These are phyloP conservation scores for Chaetophractus vellerosus DNA, from an alignment of 2,797 vertebrate genomes.

Conservation along the genomic window DNA sequence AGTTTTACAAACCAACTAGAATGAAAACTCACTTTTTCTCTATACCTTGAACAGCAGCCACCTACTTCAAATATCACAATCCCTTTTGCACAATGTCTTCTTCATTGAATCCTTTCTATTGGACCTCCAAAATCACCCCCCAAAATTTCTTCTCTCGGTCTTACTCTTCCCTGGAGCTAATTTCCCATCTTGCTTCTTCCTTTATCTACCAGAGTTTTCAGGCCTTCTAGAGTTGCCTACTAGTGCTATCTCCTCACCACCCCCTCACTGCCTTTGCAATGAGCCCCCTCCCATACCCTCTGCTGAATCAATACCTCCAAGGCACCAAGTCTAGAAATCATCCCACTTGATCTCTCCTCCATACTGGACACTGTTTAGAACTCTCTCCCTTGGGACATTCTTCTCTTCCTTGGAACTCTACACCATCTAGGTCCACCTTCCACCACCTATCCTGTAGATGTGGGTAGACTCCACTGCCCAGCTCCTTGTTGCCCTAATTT, in stretches of 20 bases:
- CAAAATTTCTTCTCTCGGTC: background rate
- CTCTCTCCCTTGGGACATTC: background rate
- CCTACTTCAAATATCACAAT: background rate
- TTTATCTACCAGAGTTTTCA: background rate
- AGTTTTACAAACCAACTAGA: background rate
- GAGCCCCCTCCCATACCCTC: background rate
- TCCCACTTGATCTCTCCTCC: background rate
- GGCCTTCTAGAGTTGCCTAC: background rate
- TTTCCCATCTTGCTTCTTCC: background rate
- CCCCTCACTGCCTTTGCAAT: background rate
- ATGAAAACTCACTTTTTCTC: background rate
- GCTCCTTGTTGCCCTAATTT: background rate
- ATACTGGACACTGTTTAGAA: background rate
- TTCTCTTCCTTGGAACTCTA: background rate
- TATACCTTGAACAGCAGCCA: background rate
- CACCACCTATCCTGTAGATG: background rate
- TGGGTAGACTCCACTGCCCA: too few relatives aligned
- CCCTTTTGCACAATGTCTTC: background rate
- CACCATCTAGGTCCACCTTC: background rate
- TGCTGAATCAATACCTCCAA: too few relatives aligned
- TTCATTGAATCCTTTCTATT: background rate
- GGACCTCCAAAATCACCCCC: background rate
- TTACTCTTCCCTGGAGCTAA: background rate
- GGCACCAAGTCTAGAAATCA: background rate
- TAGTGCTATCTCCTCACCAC: too few relatives aligned